Percentiles rank a stretch among this genome's conserved stretches.
Conservation (phyloP, 2,888 invertebrate genomes). For the Euspilapteryx auroguttella region DNA sequence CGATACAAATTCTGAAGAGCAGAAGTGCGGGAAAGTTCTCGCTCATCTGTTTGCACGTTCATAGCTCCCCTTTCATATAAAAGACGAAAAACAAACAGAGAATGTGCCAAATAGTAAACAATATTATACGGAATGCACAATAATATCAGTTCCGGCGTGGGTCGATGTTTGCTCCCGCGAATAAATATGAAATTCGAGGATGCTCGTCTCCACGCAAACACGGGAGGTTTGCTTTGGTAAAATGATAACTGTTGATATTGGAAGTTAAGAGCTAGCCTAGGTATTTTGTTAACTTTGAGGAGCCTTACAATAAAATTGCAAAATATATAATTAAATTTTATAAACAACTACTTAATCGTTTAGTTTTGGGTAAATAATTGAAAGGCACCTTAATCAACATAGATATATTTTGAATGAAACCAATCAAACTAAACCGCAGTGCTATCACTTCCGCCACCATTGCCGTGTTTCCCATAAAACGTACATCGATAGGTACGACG, state of each 20-base stretch:
- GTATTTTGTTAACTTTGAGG: no score
- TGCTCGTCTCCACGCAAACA: slow-evolving; percentile 48
- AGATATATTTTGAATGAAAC: no score
- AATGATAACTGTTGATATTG: slow-evolving; percentile 58
- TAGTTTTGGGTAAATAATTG: no score
- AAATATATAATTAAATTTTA: no score
- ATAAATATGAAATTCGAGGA: slow-evolving; percentile 62
- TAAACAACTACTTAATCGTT: no score
- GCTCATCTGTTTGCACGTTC: slow-evolving; percentile 49
- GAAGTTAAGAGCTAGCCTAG: slow-evolving; percentile 47
- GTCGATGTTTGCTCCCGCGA: slow-evolving; percentile 48
- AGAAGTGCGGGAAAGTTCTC: slow-evolving; percentile 32
- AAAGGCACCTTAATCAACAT: no score
- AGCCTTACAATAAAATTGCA: no score
- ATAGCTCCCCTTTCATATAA: slow-evolving; percentile 59
- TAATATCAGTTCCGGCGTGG: slow-evolving; percentile 58
- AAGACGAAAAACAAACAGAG: slow-evolving; percentile 58
- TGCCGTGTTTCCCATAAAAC: no score
- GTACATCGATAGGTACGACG: no score
- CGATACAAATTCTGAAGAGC: slow-evolving; percentile 34
- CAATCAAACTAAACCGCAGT: no score
- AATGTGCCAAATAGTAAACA: slow-evolving; percentile 63
- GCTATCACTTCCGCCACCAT: no score
- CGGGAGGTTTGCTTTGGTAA: slow-evolving; percentile 56
- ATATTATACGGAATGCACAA: slow-evolving; percentile 63